Evolutionary conservation across 2,888 invertebrate species (phyloP), one percentile per base, ranked within the genome.

Genomic region (Dorcus hopei): DNA sequence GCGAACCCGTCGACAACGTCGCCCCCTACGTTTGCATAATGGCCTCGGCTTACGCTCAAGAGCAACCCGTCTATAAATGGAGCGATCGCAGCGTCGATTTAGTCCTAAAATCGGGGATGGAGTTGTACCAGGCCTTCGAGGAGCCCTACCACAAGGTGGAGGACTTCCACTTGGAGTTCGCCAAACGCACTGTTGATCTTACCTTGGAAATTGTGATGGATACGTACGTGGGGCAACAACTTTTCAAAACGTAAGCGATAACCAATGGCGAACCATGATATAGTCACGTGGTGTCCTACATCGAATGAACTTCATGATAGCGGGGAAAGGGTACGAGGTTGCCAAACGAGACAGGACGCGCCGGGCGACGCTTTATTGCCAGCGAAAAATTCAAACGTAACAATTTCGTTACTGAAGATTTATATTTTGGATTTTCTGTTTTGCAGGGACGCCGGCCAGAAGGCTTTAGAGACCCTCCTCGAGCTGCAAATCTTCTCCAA

Each of bases 41-140:
- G 81, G 83, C 85, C 0, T 77, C 81, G 1, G 83, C 85, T 0
- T 81, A 85, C 3, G 82, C 86, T 0, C 82, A 83, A 61, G 87
- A 87, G 65, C 83, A 83, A 61, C 66, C 79, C 0, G 78, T 85
- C 1, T 76, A 81, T 38, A 82, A 85, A 0, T 88, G 88, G 87
- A 82, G 82, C 1, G 61, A 72, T 0, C 81, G 82, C 1, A 79
- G 86, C 0, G 81, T 88, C 0, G 83, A 84, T 65, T 87, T 85
- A 65, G 79, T 84, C 0, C 70, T 85, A 9, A 80, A 82, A 8
- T 80, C 81, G 60, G 79, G 81, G 58, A 76, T 76, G 52, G 71
- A 77, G 11, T 77, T 82, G n/a, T 72, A 70, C 58, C 63, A 66
- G n/a, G 67, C 80, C 0, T 83, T 82, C 68, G 81, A 57, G 38